phyloP scores from a whole-genome alignment of 2,888 invertebrate genomes.

The Xestoiulus laeticollis region DNA sequence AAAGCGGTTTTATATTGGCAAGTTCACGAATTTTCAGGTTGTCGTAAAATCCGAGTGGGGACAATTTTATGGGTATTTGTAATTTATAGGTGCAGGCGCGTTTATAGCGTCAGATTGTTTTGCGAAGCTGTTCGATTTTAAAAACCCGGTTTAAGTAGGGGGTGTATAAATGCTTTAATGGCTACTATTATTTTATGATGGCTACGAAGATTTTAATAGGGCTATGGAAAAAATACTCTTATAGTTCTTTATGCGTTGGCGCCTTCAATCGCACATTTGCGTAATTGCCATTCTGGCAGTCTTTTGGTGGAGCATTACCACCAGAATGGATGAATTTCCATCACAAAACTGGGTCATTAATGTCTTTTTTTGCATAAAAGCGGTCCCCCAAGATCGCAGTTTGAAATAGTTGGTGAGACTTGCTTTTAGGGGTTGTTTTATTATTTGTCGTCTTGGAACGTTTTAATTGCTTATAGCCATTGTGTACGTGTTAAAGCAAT shows the following conservation, averaged over 20 bases:
- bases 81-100: conserved; percentile 7
- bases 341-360: conserved; percentile 35
- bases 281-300: conserved; percentile 40
- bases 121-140: conserved; percentile 35
- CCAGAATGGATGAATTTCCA: background rate
- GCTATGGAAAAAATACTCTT: conserved; percentile 2
- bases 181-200: conserved; percentile 24
- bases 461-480: background rate
- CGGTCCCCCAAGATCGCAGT: background rate
- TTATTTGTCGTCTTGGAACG: conserved; percentile 8
- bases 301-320: background rate
- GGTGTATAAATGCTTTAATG: conserved; percentile 30
- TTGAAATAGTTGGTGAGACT: background rate
- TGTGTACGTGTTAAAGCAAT: background rate
- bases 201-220: conserved; percentile 29
- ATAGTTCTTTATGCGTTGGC: background rate
- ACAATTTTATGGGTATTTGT: background rate
- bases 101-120: conserved; percentile 39
- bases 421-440: background rate
- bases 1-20: background rate
- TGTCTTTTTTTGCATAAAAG: background rate
- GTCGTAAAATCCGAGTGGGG: background rate
- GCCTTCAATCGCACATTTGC: background rate
- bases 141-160: background rate
- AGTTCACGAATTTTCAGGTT: conserved; percentile 16